Conservation (phyloP, 2,797 vertebrate species). For the Diplodus sargus region DNA sequence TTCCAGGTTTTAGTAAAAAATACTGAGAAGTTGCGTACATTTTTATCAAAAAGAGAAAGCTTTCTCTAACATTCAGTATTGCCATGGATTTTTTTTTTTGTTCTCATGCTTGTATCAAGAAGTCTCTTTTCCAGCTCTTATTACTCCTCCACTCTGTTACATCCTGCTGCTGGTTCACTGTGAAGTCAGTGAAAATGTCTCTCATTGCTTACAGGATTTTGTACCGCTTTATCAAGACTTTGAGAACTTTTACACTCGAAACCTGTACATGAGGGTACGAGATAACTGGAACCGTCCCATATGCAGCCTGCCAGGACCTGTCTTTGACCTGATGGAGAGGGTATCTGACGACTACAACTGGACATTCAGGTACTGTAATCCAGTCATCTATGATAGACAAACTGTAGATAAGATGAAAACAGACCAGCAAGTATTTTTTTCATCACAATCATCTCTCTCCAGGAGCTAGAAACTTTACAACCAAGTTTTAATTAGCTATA, state of each 20-base stretch:
- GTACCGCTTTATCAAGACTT: conserved; percentile 97
- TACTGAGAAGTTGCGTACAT: background rate
- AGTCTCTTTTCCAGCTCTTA: background rate
- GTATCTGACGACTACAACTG: conserved; percentile 96
- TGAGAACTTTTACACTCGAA: conserved; percentile 96
- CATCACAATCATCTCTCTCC: conserved; percentile 4
- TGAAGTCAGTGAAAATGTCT: conserved; percentile 1
- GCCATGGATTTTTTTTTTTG: conserved; percentile 13
- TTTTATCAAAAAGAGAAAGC: background rate
- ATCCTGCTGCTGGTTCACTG: background rate
- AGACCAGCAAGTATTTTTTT: conserved; percentile 12
- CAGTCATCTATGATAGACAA: background rate
- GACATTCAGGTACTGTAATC: conserved; percentile 90
- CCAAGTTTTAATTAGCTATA: background rate
- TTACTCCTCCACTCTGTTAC: background rate
- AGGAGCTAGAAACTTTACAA: background rate
- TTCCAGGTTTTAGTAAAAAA: background rate
- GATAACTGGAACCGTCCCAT: conserved; percentile 96
- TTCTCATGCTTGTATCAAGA: background rate
- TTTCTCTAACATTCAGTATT: background rate
- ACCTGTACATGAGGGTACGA: conserved; percentile 94
- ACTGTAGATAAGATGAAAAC: background rate
- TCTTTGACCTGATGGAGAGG: conserved; percentile 93
- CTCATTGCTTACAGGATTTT: conserved; percentile 86
- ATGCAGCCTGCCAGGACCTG: conserved; percentile 92